A percentile compares a stretch with the other conserved stretches of the same genome.
Evolutionary conservation across 2,113 vertebrate species (phyloP).

Genomic region (Microtus montanus): DNA sequence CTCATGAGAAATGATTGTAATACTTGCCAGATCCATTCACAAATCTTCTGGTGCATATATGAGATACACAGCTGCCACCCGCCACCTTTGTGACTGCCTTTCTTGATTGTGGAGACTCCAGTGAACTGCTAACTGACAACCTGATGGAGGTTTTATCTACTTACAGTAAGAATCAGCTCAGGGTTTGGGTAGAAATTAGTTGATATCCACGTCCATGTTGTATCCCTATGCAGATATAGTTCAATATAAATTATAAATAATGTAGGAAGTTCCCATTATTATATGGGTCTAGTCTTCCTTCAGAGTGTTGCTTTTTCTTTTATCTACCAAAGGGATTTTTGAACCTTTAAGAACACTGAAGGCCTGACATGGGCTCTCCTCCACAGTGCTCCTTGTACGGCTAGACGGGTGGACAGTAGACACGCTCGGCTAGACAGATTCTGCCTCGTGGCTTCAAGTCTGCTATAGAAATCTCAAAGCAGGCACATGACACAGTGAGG

Average conservation of each 20-base stretch:
- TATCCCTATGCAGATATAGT: neutral
- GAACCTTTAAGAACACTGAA: neutral
- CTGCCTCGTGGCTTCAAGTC: neutral
- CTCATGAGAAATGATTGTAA: neutral
- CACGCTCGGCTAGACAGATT: neutral
- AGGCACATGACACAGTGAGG: neutral
- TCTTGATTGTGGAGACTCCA: neutral
- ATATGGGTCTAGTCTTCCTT: neutral
- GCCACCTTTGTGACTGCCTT: neutral
- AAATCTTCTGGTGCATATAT: neutral
- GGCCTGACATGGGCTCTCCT: neutral
- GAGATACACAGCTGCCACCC: neutral
- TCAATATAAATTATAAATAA: neutral
- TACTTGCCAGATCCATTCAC: neutral
- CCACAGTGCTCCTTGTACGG: neutral
- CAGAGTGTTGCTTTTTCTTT: constrained; percentile 10
- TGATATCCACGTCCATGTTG: neutral
- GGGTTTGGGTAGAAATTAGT: neutral
- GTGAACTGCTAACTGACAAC: neutral
- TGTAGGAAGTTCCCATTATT: neutral
- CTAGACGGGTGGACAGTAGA: too few species aligned
- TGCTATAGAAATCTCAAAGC: neutral
- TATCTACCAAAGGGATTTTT: neutral
- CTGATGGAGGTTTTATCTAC: neutral
- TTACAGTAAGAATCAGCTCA: neutral